Conservation (phyloP, 2,797 vertebrate species). For the Intellagama lesueurii region DNA sequence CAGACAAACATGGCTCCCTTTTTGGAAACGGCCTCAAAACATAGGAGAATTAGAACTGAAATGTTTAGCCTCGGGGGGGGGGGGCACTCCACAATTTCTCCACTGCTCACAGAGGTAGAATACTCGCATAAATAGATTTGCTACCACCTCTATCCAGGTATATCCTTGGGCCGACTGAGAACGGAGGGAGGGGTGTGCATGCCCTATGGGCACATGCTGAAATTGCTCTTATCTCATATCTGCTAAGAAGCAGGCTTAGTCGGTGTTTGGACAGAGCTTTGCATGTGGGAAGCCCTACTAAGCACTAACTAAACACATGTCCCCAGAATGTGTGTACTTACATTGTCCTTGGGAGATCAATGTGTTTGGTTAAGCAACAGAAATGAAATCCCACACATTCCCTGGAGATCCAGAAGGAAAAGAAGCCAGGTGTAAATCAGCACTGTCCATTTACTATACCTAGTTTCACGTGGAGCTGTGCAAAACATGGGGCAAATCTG, state of each 20-base stretch:
- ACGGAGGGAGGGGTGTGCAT: background rate
- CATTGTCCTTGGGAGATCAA: rapidly evolving
- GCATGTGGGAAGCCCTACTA: background rate
- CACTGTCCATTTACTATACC: background rate
- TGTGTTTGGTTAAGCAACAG: rapidly evolving
- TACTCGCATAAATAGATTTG: background rate
- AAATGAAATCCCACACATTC: rapidly evolving
- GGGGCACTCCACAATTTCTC: background rate
- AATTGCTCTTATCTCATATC: background rate
- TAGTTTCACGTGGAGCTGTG: background rate
- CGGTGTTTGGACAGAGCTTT: background rate
- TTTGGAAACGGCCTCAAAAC: too few species aligned
- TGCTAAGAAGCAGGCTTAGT: rapidly evolving
- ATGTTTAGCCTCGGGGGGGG: too few species aligned
- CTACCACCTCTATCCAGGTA: background rate
- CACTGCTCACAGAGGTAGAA: background rate
- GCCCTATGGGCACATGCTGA: background rate
- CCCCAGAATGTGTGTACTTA: rapidly evolving
- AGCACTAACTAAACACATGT: background rate
- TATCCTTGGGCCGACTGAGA: background rate
- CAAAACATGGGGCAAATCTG: background rate
- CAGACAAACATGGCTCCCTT: too few species aligned
- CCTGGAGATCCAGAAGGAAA: rapidly evolving
- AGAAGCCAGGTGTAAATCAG: background rate
- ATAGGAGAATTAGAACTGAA: too few species aligned